Base-by-base conservation (phyloP, 2,797 vertebrate species). In the Gallinago nigripennis region DNA sequence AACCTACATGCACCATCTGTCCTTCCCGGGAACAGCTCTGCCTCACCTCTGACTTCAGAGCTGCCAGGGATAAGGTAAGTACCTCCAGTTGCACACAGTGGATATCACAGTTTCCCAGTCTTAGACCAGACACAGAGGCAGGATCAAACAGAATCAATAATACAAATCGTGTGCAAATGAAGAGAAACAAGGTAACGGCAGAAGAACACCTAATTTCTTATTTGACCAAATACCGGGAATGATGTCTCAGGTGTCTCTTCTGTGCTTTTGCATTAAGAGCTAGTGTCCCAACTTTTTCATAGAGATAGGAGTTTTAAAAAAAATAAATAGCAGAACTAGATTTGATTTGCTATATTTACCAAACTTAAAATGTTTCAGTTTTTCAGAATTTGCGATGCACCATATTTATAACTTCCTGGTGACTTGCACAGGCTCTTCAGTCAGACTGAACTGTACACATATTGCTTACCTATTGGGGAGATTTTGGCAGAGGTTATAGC, bases 1-100 rank as follows among this genome's bases (percentile, higher is more conserved):
- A 2, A 23, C 1, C 28, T 7, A 1, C 0, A 16, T 14, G 5
- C 39, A 12, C 11, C 0, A 2, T 11, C 57, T 37, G 30, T 61
- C 27, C 61, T 46, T 21, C 13, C 0, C 2, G 0, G 12, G 7
- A 23, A 2, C 1, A n/a, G 12, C 71, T 33, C 64, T 35, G 39
- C 46, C 58, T 77, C 27, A 19, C 27, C 31, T 25, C 17, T 7
- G 27, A 21, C 31, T 68, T 25, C 53, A 56, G 54, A 50, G 24
- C 41, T 61, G 65, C 60, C 51, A 18, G n/a, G 54, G 17, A 6
- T 30, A 20, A 61, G 35, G 12, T 14, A 54, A 53, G 35, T 1
- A 20, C 11, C n/a, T 14, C 23, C 11, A 15, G 21, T 16, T 24
- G 12, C 15, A 7, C 17, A 1, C 16, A 11, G 8, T 24, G 25